phyloP scores from a whole-genome alignment of 1,140 invertebrate species.

The Dermatophagoides farinae region DNA sequence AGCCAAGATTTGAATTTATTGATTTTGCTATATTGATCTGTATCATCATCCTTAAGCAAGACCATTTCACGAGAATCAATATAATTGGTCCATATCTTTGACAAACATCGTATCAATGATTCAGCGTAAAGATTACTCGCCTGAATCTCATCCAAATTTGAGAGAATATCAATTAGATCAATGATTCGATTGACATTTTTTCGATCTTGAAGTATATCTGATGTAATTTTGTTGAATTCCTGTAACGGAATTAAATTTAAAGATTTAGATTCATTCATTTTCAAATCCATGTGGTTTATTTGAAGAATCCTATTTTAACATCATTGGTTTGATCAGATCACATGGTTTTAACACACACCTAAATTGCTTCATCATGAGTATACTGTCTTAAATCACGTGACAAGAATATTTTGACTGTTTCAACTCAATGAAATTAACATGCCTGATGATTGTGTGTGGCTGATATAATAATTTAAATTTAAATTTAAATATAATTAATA shows the following conservation, averaged over 20 bases:
- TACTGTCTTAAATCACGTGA: too few species aligned
- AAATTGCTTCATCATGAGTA: too few species aligned
- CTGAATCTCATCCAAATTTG: background rate
- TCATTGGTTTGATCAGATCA: too few species aligned
- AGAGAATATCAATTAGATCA: background rate
- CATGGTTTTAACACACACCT: too few species aligned
- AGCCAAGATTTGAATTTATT: background rate
- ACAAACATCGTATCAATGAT: background rate
- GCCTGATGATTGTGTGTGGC: too few species aligned
- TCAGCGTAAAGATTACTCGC: background rate
- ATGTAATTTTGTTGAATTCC: conserved; percentile 1
- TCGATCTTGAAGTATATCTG: conserved; percentile 2
- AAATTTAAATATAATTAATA: too few species aligned
- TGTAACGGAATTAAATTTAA: background rate
- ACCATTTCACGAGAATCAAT: conserved; percentile 9
- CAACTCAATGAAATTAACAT: too few species aligned
- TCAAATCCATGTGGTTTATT: too few species aligned
- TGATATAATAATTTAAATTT: too few species aligned
- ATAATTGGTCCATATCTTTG: background rate
- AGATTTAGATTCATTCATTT: too few species aligned
- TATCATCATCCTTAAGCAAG: background rate
- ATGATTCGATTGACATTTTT: background rate
- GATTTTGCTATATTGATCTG: background rate
- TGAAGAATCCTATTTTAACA: too few species aligned
- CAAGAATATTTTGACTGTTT: too few species aligned